phyloP scores from a whole-genome alignment of 2,888 invertebrate species.

The Achlya flavicornis region DNA sequence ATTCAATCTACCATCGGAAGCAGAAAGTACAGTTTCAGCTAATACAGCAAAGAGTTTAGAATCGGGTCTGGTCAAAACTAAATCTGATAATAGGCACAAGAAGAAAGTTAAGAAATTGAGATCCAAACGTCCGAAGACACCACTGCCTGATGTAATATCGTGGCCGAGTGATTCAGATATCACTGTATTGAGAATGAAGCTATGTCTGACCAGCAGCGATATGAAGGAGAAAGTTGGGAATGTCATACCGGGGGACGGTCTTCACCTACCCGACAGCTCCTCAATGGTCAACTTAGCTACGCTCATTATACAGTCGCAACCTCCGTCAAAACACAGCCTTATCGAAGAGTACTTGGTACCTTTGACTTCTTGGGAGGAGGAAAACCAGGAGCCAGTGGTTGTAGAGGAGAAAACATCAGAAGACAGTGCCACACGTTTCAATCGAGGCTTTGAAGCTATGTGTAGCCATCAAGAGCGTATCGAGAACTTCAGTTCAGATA shows the following conservation, averaged over 20 bases:
- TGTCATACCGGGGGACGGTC: slow-evolving; percentile 81
- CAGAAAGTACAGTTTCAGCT: slow-evolving; percentile 51
- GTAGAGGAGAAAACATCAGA: slow-evolving; percentile 29
- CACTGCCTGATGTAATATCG: slow-evolving; percentile 63
- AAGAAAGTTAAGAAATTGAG: slow-evolving; percentile 56
- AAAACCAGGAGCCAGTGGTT: slow-evolving; percentile 38
- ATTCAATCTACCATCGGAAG: slow-evolving; percentile 60
- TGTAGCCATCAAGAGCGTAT: slow-evolving; percentile 35
- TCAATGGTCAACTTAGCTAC: slow-evolving; percentile 85
- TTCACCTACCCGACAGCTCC: slow-evolving; percentile 82
- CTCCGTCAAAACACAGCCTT: slow-evolving; percentile 66
- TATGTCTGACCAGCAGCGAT: slow-evolving; percentile 56
- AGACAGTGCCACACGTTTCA: slow-evolving; percentile 19
- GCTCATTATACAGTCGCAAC: slow-evolving; percentile 70
- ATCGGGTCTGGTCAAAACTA: slow-evolving; percentile 56
- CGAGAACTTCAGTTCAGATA: slow-evolving; percentile 38
- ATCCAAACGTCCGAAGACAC: slow-evolving; percentile 51
- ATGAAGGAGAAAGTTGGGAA: slow-evolving; percentile 74
- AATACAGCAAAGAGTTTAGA: slow-evolving; percentile 61
- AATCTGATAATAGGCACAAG: slow-evolving; percentile 42
- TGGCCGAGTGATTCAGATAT: slow-evolving; percentile 85
- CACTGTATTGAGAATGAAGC: slow-evolving; percentile 82
- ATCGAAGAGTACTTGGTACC: slow-evolving; percentile 82
- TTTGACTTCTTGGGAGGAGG: slow-evolving; percentile 82
- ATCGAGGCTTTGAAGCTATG: slow-evolving; percentile 28